phyloP scores from a whole-genome alignment of 1,140 invertebrate genomes.

The Oscheius sp. region DNA sequence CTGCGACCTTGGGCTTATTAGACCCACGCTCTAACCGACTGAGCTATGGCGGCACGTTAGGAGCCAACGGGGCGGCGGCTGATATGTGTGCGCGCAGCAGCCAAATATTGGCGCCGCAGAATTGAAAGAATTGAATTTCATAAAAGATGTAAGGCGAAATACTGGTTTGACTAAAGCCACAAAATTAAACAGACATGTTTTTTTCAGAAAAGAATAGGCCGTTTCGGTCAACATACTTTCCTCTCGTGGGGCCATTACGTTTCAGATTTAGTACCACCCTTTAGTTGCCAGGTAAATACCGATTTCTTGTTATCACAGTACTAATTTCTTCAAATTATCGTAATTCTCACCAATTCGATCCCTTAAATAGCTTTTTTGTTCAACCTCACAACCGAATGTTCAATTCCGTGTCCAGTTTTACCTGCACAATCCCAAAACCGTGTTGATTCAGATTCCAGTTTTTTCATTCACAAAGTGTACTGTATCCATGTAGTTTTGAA shows the following conservation, averaged over 20 bases:
- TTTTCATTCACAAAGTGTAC: neutral
- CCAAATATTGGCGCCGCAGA: too few relatives aligned
- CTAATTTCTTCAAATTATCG: too few relatives aligned
- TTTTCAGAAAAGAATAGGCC: constrained; percentile 64
- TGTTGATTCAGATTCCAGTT: neutral
- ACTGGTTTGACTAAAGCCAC: too few relatives aligned
- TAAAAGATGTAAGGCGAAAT: too few relatives aligned
- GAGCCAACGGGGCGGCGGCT: too few relatives aligned
- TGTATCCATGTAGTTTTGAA: neutral
- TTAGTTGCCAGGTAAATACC: constrained; percentile 1
- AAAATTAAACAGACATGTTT: too few relatives aligned
- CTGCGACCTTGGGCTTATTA: too few relatives aligned
- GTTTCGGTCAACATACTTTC: constrained; percentile 78
- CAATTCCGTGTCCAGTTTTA: neutral
- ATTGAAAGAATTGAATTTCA: too few relatives aligned
- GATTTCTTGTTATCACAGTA: constrained; percentile 4
- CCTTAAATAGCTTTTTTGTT: constrained; percentile 39
- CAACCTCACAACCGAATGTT: constrained; percentile 2
- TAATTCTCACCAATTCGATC: constrained; percentile 46
- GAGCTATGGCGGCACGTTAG: too few relatives aligned
- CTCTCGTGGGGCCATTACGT: constrained; percentile 62
- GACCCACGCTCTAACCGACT: too few relatives aligned
- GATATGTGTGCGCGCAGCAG: too few relatives aligned
- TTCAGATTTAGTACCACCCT: constrained; percentile 19
- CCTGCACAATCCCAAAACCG: neutral